These are phyloP conservation scores for Trileptium ribeirensis DNA, from an alignment of 2,888 invertebrate species.

Conservation along the genomic window DNA sequence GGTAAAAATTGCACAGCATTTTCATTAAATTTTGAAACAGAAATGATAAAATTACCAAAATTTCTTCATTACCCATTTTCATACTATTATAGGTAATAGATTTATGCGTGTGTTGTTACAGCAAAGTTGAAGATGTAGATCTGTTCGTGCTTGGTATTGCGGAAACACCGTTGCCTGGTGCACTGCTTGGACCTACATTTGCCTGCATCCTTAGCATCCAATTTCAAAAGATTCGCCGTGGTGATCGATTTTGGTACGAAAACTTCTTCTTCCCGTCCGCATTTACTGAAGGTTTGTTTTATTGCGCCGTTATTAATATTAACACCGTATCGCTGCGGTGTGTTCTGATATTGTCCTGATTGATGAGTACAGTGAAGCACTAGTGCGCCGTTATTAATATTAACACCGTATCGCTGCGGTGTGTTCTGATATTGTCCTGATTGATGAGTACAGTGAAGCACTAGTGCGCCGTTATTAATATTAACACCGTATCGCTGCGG, in stretches of 20 bases:
- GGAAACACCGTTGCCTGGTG: conserved; percentile 44
- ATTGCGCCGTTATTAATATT: neutral
- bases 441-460: too few species aligned
- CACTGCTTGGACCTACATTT: conserved; percentile 48
- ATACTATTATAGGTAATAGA: too few species aligned
- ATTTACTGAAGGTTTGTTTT: conserved; percentile 36
- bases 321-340: too few species aligned
- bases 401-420: too few species aligned
- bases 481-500: too few species aligned
- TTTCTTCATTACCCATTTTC: too few species aligned
- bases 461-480: too few species aligned
- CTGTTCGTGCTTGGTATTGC: conserved; percentile 47
- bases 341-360: too few species aligned
- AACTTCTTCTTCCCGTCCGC: conserved; percentile 48
- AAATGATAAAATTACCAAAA: too few species aligned
- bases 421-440: too few species aligned
- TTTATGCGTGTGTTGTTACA: conserved; percentile 1
- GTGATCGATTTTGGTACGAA: conserved; percentile 37
- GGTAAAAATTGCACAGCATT: neutral
- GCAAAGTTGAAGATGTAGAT: conserved; percentile 45
- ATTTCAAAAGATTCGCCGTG: conserved; percentile 41
- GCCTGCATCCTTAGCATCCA: conserved; percentile 46
- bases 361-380: too few species aligned
- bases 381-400: too few species aligned
- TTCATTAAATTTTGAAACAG: neutral